Base-by-base conservation (phyloP, 2,888 invertebrate genomes). In the Nemotelus nigrinus region DNA sequence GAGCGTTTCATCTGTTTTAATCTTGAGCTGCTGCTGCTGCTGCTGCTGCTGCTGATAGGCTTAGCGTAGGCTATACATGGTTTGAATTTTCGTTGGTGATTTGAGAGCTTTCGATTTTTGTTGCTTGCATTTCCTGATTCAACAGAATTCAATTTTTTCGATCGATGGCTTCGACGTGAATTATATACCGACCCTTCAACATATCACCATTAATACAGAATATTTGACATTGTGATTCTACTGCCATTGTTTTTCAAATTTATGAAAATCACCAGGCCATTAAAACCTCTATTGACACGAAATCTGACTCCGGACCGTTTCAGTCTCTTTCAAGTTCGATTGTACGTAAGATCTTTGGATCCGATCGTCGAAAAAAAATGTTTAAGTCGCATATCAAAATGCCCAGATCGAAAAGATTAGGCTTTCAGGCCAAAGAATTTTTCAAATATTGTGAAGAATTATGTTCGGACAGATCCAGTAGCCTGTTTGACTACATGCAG, bases 361-460 rank as follows among this genome's bases (percentile, higher is more conserved):
- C 53, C 53, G 10, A 6, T 7, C 10, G 6, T 53, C n/a, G 25
- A 58, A 4, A 58, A 63, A 63, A 63, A 41, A 63, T 63, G 43
- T 63, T 63, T 63, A 7, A 39, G 43, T 10, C 10, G 55, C 55
- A 70, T 70, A 70, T 53, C 70, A 70, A 10, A 53, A 47, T 25
- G 25, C 47, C 55, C 7, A 70, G 70, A 70, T 70, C 55, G 43
- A 55, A 65, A 70, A 53, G 70, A 53, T 70, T 70, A 53, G 41
- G 10, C 55, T 41, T 5, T 43, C 53, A 43, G 55, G 43, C 25
- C 2, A 43, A 50, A 53, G 70, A n/a, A 70, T 70, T 55, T 70
- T 55, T 55, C 43, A 55, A 55, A 70, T 43, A 70, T 70, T 43
- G 44, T 6, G 41, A n/a, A 70, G 55, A 70, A 53, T 70, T 41